Conservation (phyloP, 2,113 vertebrate species). For the pig (Sus scrofa) region T2T-Sscrofa CM000814.6:17419001-17419500, state of each 20-base stretch:
- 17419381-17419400: constrained; percentile 95
- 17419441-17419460: constrained; percentile 76
- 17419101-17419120: not conserved
- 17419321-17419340: not conserved
- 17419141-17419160: constrained; percentile 93
- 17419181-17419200: constrained; percentile 96
- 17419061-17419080: not conserved
- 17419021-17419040: constrained; percentile 92
- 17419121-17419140: not conserved
- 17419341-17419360: constrained; percentile 91
- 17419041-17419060: not conserved
- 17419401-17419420: constrained; percentile 92
- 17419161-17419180: constrained; percentile 97
- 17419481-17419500: constrained; percentile 82
- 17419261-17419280: constrained; percentile 91
- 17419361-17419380: constrained; percentile 92
- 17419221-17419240: constrained; percentile 97
- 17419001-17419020: constrained; percentile 91
- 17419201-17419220: constrained; percentile 96
- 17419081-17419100: not conserved
- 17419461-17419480: constrained; percentile 72
- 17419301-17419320: not conserved
- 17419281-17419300: not conserved
- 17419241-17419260: constrained; percentile 98
- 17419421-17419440: constrained; percentile 84